These are phyloP conservation scores for Torymus texanus DNA, from an alignment of 2,888 invertebrate genomes.

Conservation along the genomic window DNA sequence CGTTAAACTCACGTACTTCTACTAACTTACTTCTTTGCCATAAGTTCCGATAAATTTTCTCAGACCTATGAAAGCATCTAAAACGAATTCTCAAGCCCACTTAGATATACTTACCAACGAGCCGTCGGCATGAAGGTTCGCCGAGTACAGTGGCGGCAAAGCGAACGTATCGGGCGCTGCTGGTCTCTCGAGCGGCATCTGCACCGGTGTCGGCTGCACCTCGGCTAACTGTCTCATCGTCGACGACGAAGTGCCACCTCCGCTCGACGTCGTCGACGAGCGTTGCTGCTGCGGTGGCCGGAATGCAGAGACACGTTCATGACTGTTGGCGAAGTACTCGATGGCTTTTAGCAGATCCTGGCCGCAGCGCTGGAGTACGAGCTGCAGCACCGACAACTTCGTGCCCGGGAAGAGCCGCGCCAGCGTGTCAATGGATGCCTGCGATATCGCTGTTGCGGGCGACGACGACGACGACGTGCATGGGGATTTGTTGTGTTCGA, in stretches of 20 bases:
- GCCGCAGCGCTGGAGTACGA: conserved; percentile 94
- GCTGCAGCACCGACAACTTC: conserved; percentile 89
- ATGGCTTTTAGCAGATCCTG: conserved; percentile 93
- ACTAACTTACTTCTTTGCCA: no score
- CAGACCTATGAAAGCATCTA: no score
- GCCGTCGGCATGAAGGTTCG: conserved; percentile 66
- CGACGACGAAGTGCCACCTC: no score
- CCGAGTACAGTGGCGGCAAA: conserved; percentile 64
- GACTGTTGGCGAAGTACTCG: conserved; percentile 82
- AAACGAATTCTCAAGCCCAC: no score
- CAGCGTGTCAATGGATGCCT: conserved; percentile 88
- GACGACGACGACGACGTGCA: no score
- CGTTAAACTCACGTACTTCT: no score
- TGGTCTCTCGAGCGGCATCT: conserved; percentile 24
- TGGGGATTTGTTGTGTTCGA: no score
- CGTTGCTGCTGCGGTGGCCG: conserved; percentile 58
- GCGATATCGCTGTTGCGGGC: conserved; percentile 77
- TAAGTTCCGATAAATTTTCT: no score
- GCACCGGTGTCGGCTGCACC: conserved; percentile 1
- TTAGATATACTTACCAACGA: conserved; percentile 45
- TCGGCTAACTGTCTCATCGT: not conserved
- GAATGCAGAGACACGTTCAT: conserved; percentile 58
- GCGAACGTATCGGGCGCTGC: conserved; percentile 1
- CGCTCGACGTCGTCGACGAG: no score
- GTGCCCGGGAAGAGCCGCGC: conserved; percentile 92